phyloP scores from a whole-genome alignment of 2,888 invertebrate genomes.

The Oxystoma pomonae region DNA sequence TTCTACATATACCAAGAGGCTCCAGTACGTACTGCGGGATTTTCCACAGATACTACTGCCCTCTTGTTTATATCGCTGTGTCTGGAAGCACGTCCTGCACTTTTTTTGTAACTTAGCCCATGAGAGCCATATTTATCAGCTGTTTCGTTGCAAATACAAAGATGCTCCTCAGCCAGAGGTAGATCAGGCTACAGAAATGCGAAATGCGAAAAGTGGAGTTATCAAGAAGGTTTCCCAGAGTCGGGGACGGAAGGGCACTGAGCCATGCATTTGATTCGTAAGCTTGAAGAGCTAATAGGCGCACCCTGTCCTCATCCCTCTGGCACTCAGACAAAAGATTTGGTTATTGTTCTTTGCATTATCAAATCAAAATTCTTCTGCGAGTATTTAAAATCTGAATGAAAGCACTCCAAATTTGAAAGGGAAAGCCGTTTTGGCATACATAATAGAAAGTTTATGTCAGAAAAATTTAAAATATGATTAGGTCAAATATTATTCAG shows the following conservation, averaged over 20 bases:
- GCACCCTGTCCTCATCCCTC: no score
- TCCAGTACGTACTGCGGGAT: background rate
- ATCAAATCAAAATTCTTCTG: no score
- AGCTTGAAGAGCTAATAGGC: background rate
- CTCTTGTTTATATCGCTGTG: background rate
- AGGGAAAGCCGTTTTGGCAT: no score
- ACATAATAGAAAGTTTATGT: no score
- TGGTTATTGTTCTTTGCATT: no score
- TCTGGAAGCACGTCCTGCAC: background rate
- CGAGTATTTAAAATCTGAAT: no score
- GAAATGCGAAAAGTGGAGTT: background rate
- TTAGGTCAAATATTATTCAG: no score
- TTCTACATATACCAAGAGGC: background rate
- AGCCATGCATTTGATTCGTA: background rate
- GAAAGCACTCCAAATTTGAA: no score
- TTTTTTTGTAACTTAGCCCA: background rate
- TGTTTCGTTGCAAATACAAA: background rate
- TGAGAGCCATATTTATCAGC: background rate
- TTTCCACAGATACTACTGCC: background rate
- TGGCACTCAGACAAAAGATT: no score
- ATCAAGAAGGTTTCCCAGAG: background rate
- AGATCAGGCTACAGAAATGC: no score
- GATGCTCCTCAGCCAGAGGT: background rate
- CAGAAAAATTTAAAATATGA: no score
- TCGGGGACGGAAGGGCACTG: background rate